Percentiles rank a stretch among this genome's conserved stretches.
Evolutionary conservation across 2,797 vertebrate genomes (phyloP).

Genomic region (Sebastes ruberrimus): DNA sequence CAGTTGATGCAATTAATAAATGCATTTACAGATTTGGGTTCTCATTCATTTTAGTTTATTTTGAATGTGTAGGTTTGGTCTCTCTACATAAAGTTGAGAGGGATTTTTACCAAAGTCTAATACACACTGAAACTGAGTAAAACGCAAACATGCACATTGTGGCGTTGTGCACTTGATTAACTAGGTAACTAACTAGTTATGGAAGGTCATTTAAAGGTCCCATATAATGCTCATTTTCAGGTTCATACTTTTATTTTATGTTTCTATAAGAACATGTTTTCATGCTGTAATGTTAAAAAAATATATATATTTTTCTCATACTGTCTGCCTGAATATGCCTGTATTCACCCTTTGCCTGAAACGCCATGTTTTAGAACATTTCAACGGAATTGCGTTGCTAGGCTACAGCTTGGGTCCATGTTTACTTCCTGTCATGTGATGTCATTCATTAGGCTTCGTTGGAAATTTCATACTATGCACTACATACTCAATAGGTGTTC

Average conservation of each 20-base stretch:
- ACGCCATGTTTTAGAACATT: rapidly evolving
- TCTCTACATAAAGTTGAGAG: neutral
- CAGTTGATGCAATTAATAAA: neutral
- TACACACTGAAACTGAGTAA: neutral
- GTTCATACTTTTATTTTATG: too few relatives aligned
- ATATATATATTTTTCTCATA: too few relatives aligned
- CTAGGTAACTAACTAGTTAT: neutral
- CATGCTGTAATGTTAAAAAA: too few relatives aligned
- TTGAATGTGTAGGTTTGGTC: neutral
- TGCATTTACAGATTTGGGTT: neutral
- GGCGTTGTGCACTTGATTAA: neutral
- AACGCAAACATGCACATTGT: neutral
- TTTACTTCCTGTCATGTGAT: rapidly evolving
- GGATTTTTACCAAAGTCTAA: neutral
- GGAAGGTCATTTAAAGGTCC: neutral
- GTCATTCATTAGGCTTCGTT: rapidly evolving
- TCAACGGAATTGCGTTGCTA: too few relatives aligned
- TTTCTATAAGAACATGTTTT: too few relatives aligned
- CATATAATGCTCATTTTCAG: too few relatives aligned
- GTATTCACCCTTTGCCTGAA: rapidly evolving
- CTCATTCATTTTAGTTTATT: neutral
- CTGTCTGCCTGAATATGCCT: too few relatives aligned
- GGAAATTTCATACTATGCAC: too few relatives aligned
- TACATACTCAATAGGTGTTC: too few relatives aligned
- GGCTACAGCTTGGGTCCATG: too few relatives aligned